A percentile compares a stretch with the other conserved stretches of the same genome.
Conservation (phyloP, 1,140 invertebrate species). For the Danaus melanippus region DNA sequence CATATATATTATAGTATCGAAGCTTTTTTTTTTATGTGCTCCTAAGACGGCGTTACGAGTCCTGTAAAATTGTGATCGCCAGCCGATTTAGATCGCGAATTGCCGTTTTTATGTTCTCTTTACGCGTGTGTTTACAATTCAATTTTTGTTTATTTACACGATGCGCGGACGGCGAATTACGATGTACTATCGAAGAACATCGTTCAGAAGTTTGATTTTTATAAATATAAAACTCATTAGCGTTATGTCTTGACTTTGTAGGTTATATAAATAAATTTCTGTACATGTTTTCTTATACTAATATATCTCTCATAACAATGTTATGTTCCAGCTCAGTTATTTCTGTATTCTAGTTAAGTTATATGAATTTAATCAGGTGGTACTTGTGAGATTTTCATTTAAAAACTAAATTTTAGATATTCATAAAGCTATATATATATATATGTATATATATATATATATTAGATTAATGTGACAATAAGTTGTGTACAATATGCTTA, state of each 20-base stretch:
- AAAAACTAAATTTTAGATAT: too few species aligned
- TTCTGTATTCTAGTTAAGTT: too few species aligned
- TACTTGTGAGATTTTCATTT: too few species aligned
- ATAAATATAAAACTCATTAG: background rate
- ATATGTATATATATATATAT: too few species aligned
- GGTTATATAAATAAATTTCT: too few species aligned
- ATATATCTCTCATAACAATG: too few species aligned
- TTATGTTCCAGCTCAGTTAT: too few species aligned
- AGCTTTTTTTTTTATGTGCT: constrained; percentile 13
- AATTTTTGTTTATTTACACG: constrained; percentile 64
- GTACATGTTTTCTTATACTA: too few species aligned
- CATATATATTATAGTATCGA: constrained; percentile 4
- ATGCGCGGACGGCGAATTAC: constrained; percentile 25
- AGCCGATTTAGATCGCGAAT: constrained; percentile 45
- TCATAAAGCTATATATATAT: too few species aligned
- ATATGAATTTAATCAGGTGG: background rate
- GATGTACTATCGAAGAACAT: constrained; percentile 12
- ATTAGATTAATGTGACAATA: too few species aligned
- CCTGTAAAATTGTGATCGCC: constrained; percentile 22
- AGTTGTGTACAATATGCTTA: too few species aligned
- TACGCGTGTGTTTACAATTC: constrained; percentile 58
- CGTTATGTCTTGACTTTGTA: too few species aligned
- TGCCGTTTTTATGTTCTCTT: constrained; percentile 54
- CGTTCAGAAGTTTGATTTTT: constrained; percentile 7
- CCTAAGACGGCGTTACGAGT: constrained; percentile 12